A percentile compares a stretch with the other conserved stretches of the same genome.
Conservation (phyloP, 1,140 invertebrate genomes). For the Anoplophora glabripennis region DNA sequence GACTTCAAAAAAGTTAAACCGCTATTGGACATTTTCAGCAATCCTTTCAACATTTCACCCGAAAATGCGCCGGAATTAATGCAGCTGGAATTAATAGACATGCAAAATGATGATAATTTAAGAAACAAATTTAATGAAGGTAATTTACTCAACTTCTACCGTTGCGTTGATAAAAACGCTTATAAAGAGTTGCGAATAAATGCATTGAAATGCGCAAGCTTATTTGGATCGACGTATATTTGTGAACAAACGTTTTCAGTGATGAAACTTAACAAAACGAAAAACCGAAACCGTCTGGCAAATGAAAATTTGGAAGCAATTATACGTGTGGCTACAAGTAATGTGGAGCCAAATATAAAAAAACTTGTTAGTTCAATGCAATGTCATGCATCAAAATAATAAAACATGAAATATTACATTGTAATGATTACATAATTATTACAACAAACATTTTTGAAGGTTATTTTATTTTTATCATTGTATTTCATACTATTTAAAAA, state of each 20-base stretch:
- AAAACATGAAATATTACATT: conserved; percentile 13
- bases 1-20: conserved; percentile 19
- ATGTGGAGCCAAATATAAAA: conserved; percentile 33
- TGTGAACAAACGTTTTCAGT: conserved; percentile 24
- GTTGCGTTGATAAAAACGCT: conserved; percentile 30
- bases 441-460: too few species aligned
- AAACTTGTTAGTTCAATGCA: conserved; percentile 30
- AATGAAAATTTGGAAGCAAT: conserved; percentile 26
- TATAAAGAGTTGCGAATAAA: conserved; percentile 37
- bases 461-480: too few species aligned
- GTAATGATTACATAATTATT: conserved; percentile 2
- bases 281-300: conserved; percentile 18
- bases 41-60: conserved; percentile 16
- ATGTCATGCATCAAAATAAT: conserved; percentile 27
- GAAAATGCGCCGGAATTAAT: conserved; percentile 25
- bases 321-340: conserved; percentile 34
- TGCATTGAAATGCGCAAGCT: too few species aligned
- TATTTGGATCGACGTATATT: conserved; percentile 40
- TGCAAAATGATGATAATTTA: conserved; percentile 21
- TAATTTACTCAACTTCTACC: conserved; percentile 22
- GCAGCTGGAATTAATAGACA: conserved; percentile 22
- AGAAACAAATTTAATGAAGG: conserved; percentile 22
- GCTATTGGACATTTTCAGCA: conserved; percentile 33
- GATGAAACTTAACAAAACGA: conserved; percentile 16
- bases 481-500: too few species aligned